Evolutionary conservation across 1,140 invertebrate genomes (phyloP).

Genomic region (Solen grandis): DNA sequence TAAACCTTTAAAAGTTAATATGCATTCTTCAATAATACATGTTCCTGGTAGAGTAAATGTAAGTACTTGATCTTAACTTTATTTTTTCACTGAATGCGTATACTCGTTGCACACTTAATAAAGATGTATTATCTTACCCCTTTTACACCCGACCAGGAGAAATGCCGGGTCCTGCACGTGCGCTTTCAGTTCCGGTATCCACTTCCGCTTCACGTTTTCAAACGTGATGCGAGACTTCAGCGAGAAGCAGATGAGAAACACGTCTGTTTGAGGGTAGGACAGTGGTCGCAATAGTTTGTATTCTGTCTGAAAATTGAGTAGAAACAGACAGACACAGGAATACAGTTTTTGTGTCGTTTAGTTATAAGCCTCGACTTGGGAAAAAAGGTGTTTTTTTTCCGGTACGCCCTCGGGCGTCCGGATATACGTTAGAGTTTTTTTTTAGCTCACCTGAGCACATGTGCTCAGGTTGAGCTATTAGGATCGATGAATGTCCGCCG

Average conservation of each 20-base stretch:
- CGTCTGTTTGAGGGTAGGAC: conserved; percentile 90
- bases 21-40: too few species aligned
- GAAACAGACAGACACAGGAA: neutral
- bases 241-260: conserved; percentile 62
- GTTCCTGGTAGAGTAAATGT: too few species aligned
- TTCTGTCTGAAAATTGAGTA: conserved; percentile 85
- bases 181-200: conserved; percentile 82
- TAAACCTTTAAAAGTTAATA: too few species aligned
- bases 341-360: too few species aligned
- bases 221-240: conserved; percentile 50
- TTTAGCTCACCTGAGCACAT: neutral
- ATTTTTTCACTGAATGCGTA: too few species aligned
- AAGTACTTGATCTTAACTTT: too few species aligned
- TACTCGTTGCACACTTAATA: too few species aligned
- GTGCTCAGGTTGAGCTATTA: neutral
- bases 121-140: too few species aligned
- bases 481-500: neutral
- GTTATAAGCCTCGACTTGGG: too few species aligned
- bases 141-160: conserved; percentile 81
- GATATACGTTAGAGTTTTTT: too few species aligned
- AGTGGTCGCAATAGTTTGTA: conserved; percentile 94
- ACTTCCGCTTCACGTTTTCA: conserved; percentile 58
- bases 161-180: conserved; percentile 80
- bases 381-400: too few species aligned
- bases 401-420: too few species aligned